phyloP scores from a whole-genome alignment of 2,113 vertebrate genomes.

The Cynoglossus semilaevis region DNA sequence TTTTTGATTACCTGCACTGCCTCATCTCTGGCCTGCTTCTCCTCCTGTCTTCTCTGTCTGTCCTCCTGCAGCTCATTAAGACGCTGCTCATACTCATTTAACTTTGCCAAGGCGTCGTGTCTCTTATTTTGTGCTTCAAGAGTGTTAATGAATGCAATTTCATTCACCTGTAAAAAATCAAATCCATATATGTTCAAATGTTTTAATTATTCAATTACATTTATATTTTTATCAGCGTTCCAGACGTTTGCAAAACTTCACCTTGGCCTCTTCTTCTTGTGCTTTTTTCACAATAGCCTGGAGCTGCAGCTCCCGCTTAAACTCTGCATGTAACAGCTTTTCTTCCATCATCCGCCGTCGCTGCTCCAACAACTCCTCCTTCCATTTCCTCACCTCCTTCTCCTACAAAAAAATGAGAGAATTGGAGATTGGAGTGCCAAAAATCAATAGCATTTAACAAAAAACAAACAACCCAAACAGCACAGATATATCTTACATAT shows the following conservation, averaged over 20 bases:
- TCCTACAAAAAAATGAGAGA: conserved; percentile 75
- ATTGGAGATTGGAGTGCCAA: too few species aligned
- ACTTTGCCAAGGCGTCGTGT: conserved; percentile 92
- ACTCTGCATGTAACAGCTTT: conserved; percentile 93
- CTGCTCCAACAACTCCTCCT: conserved; percentile 94
- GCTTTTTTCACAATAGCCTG: conserved; percentile 99
- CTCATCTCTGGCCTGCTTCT: conserved; percentile 96
- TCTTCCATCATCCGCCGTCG: conserved; percentile 98
- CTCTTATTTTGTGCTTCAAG: conserved; percentile 98
- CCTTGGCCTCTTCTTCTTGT: conserved; percentile 98
- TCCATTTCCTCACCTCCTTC: conserved; percentile 98
- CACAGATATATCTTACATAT: neutral
- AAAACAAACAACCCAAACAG: neutral
- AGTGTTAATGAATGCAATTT: conserved; percentile 98
- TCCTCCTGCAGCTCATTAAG: conserved; percentile 98
- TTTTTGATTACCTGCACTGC: conserved; percentile 87
- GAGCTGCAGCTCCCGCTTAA: conserved; percentile 93
- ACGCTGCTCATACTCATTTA: conserved; percentile 95
- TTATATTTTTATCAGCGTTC: neutral
- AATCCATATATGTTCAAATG: neutral
- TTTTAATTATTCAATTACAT: too few species aligned
- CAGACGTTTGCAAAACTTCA: conserved; percentile 35
- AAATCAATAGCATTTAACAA: too few species aligned
- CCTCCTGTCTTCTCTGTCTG: conserved; percentile 91
- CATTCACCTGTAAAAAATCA: conserved; percentile 84